phyloP scores from a whole-genome alignment of 1,140 invertebrate species.

The Drosophila neocordata region DNA sequence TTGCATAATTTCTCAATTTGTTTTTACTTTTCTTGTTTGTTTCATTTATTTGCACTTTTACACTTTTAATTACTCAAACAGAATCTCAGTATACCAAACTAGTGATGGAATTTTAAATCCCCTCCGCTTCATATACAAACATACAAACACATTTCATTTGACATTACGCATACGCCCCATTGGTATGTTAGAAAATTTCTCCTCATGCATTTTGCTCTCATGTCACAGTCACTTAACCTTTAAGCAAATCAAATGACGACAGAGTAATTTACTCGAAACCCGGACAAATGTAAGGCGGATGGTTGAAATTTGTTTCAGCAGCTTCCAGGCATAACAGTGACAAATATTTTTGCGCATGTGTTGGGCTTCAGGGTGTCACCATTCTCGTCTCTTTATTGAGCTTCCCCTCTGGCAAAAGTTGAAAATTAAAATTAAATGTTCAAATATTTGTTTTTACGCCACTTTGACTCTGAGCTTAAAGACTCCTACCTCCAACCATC shows the following conservation, averaged over 20 bases:
- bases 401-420: slow-evolving; percentile 31
- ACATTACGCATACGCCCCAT: slow-evolving; percentile 35
- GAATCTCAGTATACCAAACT: slow-evolving; percentile 1
- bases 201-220: slow-evolving; percentile 34
- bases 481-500: background rate
- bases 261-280: slow-evolving; percentile 45
- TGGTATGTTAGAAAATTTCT: slow-evolving; percentile 32
- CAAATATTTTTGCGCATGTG: slow-evolving; percentile 66
- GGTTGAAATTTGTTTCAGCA: slow-evolving; percentile 15
- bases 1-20: slow-evolving; percentile 33
- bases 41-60: slow-evolving; percentile 7
- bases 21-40: background rate
- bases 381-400: background rate
- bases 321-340: slow-evolving; percentile 35
- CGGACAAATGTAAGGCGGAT: slow-evolving; percentile 2
- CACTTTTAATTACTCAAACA: slow-evolving; percentile 46
- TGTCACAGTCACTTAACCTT: slow-evolving; percentile 74
- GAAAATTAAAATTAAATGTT: slow-evolving; percentile 67
- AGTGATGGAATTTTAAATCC: background rate
- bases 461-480: background rate
- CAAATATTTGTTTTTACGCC: slow-evolving; percentile 58
- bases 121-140: background rate
- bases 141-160: slow-evolving; percentile 13
- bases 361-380: slow-evolving; percentile 19
- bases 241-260: slow-evolving; percentile 65